phyloP scores from a whole-genome alignment of 2,113 vertebrate species.

The Miniopterus natalensis region DNA sequence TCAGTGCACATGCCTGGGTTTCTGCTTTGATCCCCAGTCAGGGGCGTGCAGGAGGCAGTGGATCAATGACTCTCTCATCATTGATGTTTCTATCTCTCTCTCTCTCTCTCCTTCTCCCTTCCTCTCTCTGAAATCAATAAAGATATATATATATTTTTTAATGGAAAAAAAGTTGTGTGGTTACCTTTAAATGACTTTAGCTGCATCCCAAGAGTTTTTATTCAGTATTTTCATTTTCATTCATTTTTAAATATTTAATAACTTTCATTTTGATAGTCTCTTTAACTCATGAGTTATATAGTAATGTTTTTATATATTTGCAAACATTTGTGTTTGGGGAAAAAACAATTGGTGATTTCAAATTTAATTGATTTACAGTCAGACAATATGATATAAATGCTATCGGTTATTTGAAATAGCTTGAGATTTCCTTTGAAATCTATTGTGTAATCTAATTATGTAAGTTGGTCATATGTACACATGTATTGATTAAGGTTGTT shows the following conservation, averaged over 20 bases:
- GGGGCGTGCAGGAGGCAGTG: no score
- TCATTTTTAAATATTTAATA: neutral
- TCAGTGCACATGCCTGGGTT: no score
- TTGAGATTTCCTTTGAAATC: neutral
- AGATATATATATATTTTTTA: no score
- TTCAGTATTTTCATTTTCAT: neutral
- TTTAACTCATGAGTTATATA: neutral
- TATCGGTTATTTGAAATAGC: conserved; percentile 47
- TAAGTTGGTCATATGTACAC: neutral
- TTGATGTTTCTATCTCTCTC: no score
- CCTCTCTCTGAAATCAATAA: no score
- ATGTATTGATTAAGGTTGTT: neutral
- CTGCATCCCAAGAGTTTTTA: neutral
- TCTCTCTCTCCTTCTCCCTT: no score
- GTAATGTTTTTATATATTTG: neutral
- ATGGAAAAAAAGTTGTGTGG: neutral
- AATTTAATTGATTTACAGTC: conserved; percentile 9
- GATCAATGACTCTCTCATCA: no score
- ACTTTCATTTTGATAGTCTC: neutral
- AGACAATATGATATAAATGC: neutral
- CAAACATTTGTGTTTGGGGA: neutral
- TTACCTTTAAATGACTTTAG: neutral
- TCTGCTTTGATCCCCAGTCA: no score
- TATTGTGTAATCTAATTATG: neutral
- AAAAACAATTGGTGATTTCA: neutral